Base-by-base conservation (phyloP, 2,888 invertebrate species). In the Bhutanitis thaidina region DNA sequence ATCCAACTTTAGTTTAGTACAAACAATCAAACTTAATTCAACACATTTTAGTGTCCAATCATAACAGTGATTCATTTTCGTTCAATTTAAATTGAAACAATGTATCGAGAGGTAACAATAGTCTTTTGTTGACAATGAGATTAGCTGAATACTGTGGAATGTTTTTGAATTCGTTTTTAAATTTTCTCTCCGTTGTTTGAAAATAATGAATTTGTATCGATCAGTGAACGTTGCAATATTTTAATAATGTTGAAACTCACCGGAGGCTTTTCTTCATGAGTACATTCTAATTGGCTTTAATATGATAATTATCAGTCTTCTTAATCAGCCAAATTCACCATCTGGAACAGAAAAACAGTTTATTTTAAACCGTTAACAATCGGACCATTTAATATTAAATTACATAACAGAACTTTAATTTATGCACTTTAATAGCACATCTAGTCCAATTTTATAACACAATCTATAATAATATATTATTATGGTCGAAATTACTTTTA, bases 131-230 rank as follows among this genome's bases (percentile, higher is more conserved):
- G 83, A 80, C 79, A 76, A 65, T 75, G 73, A 84, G 86, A 88
- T 89, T 87, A 88, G 87, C 87, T 86, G 85, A 87, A 87, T 85
- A 76, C 80, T 78, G 79, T 77, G 75, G 80, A 80, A 82, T 89
- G 87, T 88, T 88, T 51, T 83, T 86, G 80, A 80, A 79, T 80
- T 80, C 75, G 75, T 65, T 62, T 67, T 67, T 64, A 67, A 83
- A 79, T 80, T 73, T 81, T 84, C 82, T 74, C 82, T 80, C 74
- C 75, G 80, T 81, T 86, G 86, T 86, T 85, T 80, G 69, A 73
- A 76, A 82, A 67, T 64, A 65, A 61, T 61, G 54, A 52, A 59
- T 57, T 53, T 61, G 58, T 57, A 59, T 61, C 49, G 55, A 59
- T 56, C 25, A 14, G 32, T 32, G 15, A 20, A 52, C 43, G 47